A percentile compares a stretch with the other conserved stretches of the same genome.
These are phyloP conservation scores for Standfussiana lucernea DNA, from an alignment of 2,888 invertebrate genomes.

Conservation along the genomic window DNA sequence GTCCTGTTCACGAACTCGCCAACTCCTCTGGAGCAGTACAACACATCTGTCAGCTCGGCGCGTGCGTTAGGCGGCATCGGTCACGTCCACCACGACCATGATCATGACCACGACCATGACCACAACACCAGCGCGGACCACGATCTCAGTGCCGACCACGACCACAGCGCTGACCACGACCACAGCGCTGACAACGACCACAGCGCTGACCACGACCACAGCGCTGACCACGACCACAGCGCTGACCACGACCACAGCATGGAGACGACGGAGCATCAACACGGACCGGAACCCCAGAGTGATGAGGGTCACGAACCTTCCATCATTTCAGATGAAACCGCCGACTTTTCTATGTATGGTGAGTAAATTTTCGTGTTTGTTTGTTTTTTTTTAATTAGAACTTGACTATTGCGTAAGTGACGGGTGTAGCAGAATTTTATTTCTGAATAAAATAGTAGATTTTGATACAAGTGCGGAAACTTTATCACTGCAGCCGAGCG, in stretches of 20 bases:
- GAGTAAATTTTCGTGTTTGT: slow-evolving; percentile 60
- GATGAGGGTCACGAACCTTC: slow-evolving; percentile 74
- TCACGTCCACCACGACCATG: slow-evolving; percentile 68
- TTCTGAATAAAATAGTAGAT: not conserved
- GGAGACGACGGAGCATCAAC: slow-evolving; percentile 64
- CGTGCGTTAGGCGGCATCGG: slow-evolving; percentile 91
- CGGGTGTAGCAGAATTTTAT: not conserved
- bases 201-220: slow-evolving; percentile 40
- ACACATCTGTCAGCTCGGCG: slow-evolving; percentile 89
- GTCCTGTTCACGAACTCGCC: slow-evolving; percentile 92
- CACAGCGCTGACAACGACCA: slow-evolving; percentile 25
- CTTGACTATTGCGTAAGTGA: not conserved
- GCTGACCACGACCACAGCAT: slow-evolving; percentile 48
- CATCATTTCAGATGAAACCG: slow-evolving; percentile 79
- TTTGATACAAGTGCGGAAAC: not conserved
- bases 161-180: slow-evolving; percentile 56
- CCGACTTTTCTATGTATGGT: slow-evolving; percentile 91
- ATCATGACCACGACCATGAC: slow-evolving; percentile 64
- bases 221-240: slow-evolving; percentile 38
- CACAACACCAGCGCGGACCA: slow-evolving; percentile 53
- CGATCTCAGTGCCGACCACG: slow-evolving; percentile 32
- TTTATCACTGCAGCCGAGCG: not conserved
- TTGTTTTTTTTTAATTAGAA: not conserved
- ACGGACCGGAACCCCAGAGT: slow-evolving; percentile 74
- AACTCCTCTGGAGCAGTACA: slow-evolving; percentile 90